Evolutionary conservation across 2,113 vertebrate species (phyloP).

Genomic region (Podarcis muralis): DNA sequence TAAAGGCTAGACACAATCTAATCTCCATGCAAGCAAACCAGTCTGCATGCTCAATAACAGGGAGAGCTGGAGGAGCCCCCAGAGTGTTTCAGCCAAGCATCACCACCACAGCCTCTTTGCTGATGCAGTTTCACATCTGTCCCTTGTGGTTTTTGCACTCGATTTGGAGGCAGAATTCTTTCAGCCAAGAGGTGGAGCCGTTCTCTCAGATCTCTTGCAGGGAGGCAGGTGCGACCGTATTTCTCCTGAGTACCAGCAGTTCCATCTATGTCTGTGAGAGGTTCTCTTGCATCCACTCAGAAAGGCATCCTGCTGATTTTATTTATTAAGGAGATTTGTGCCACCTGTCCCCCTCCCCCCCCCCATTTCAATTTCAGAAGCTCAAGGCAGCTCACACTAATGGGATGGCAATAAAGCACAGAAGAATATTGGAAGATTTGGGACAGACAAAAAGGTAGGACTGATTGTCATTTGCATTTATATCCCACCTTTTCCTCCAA

Average conservation of each 20-base stretch:
- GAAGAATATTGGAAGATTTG: no score
- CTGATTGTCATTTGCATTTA: no score
- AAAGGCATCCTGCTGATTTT: no score
- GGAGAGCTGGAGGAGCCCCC: no score
- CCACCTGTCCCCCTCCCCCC: not conserved
- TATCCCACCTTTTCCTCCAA: no score
- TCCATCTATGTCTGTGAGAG: not conserved
- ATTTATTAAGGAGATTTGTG: not conserved
- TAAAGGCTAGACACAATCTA: no score
- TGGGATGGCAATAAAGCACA: not conserved
- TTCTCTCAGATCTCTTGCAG: not conserved
- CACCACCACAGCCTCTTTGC: not conserved
- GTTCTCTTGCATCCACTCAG: not conserved
- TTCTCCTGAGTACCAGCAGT: not conserved
- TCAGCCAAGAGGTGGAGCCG: not conserved
- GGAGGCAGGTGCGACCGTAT: no score
- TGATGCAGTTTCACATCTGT: accelerated
- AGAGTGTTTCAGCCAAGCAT: accelerated
- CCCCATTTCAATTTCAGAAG: not conserved
- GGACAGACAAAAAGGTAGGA: no score
- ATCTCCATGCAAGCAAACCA: no score
- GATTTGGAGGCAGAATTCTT: no score
- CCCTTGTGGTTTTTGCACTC: not conserved
- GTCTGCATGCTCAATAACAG: no score
- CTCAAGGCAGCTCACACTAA: no score